These are phyloP conservation scores for Hypotaenidia philippensis DNA, from an alignment of 2,797 vertebrate species.

Conservation along the genomic window DNA sequence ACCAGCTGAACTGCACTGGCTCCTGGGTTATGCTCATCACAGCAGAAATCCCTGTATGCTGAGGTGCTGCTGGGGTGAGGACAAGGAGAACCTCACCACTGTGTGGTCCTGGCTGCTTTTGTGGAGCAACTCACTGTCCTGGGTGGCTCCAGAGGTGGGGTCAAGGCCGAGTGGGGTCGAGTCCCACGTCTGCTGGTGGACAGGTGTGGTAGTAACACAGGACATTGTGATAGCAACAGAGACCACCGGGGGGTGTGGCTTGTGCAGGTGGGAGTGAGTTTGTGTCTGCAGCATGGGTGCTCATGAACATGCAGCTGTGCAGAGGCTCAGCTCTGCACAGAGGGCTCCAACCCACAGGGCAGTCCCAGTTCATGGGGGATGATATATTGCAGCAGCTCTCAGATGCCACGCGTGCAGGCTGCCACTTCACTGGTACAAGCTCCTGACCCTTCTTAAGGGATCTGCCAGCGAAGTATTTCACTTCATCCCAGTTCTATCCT, in stretches of 20 bases:
- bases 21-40: background rate
- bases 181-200: accelerated
- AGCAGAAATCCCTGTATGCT: background rate
- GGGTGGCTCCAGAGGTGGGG: background rate
- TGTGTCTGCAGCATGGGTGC: background rate
- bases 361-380: accelerated
- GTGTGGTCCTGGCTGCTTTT: background rate
- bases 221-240: background rate
- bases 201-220: background rate
- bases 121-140: background rate
- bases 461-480: background rate
- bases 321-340: background rate
- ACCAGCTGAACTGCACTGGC: background rate
- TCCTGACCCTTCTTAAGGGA: background rate
- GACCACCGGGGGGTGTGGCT: accelerated
- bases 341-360: background rate
- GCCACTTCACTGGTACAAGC: background rate
- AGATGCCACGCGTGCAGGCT: background rate
- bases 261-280: background rate
- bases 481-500: background rate
- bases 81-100: background rate
- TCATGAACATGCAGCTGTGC: background rate
- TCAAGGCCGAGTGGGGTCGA: background rate
- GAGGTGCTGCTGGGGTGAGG: background rate
- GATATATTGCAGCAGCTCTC: background rate